Percentiles rank a stretch among this genome's conserved stretches.
phyloP scores from a whole-genome alignment of 2,797 vertebrate species.

The Crax fasciolata region DNA sequence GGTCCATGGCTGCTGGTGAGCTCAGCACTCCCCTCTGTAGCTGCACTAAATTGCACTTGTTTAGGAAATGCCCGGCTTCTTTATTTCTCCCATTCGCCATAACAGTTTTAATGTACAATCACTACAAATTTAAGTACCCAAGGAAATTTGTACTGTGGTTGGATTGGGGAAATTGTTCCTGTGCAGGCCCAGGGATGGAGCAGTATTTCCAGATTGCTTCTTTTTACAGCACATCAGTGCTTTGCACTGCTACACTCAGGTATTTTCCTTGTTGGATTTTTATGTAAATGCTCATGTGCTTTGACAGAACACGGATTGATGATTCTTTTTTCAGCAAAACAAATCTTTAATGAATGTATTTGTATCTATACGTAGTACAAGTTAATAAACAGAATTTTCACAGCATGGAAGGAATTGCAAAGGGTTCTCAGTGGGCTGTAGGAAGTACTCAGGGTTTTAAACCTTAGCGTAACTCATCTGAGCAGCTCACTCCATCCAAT shows the following conservation, averaged over 20 bases:
- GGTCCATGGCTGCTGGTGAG: neutral
- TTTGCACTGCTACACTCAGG: neutral
- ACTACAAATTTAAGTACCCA: too few relatives aligned
- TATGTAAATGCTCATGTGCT: neutral
- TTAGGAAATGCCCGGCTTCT: neutral
- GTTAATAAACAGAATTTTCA: neutral
- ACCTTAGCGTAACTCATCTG: neutral
- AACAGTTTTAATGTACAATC: neutral
- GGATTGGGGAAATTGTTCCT: neutral
- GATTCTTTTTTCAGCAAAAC: neutral
- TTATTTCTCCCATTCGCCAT: neutral
- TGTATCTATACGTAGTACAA: neutral
- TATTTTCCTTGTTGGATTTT: neutral
- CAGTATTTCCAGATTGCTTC: neutral
- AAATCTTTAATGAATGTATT: neutral
- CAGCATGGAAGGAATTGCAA: neutral
- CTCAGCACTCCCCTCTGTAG: neutral
- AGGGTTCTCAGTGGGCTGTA: neutral
- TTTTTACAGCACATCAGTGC: neutral
- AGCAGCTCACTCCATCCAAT: neutral
- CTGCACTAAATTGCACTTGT: accelerated
- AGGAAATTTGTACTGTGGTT: neutral
- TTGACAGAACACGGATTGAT: neutral
- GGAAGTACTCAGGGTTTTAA: neutral
- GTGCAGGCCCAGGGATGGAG: neutral